phyloP scores from a whole-genome alignment of 2,888 invertebrate genomes.

The Zygothrica quintamaculata region DNA sequence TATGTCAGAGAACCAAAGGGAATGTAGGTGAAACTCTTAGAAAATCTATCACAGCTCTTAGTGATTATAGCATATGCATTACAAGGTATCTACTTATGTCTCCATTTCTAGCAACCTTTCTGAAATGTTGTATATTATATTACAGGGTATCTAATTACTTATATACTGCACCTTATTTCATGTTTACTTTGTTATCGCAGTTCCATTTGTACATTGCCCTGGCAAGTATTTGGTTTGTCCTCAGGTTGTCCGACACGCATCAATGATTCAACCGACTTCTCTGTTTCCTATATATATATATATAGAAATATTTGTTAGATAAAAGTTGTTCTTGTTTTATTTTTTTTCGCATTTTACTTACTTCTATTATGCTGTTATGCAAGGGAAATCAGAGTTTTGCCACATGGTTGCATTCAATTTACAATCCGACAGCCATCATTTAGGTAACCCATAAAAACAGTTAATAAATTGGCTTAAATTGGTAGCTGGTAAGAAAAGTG shows the following conservation, averaged over 20 bases:
- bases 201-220: slow-evolving; percentile 29
- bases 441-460: not conserved
- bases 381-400: slow-evolving; percentile 32
- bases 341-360: slow-evolving; percentile 8
- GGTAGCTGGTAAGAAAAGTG: too few relatives aligned
- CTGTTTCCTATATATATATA: not conserved
- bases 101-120: too few relatives aligned
- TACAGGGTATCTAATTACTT: slow-evolving; percentile 12
- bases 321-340: not conserved
- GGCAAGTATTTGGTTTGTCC: slow-evolving; percentile 32
- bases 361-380: too few relatives aligned
- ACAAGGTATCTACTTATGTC: too few relatives aligned
- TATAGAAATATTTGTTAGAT: not conserved
- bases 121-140: slow-evolving; percentile 11
- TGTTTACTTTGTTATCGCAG: slow-evolving; percentile 35
- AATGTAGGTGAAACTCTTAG: too few relatives aligned
- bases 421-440: slow-evolving; percentile 38
- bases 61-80: too few relatives aligned
- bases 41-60: too few relatives aligned
- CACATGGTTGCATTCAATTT: slow-evolving; percentile 55
- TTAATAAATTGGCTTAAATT: slow-evolving; percentile 12
- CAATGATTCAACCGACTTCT: slow-evolving; percentile 11
- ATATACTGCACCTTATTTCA: too few relatives aligned
- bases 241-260: slow-evolving; percentile 39
- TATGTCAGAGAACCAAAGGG: too few relatives aligned